Percentiles rank a stretch among this genome's conserved stretches.
Evolutionary conservation across 1,140 invertebrate genomes (phyloP).

Genomic region (Drosophila equinoxialis): DNA sequence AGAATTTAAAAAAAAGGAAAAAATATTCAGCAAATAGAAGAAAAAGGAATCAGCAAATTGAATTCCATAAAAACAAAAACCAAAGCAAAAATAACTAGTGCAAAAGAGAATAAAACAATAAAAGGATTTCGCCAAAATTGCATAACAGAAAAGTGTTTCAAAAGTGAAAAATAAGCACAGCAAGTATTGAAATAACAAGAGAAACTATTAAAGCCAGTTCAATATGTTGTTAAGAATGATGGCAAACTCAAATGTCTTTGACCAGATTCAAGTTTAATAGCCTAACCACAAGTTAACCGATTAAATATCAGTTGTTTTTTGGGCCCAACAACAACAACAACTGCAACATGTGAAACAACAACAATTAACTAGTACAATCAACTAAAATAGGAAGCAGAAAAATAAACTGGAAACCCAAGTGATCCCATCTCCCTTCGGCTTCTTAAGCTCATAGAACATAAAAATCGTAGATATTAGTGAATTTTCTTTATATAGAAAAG

Average conservation of each 20-base stretch:
- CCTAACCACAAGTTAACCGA: constrained; percentile 61
- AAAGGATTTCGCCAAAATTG: constrained; percentile 5
- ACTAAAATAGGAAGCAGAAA: neutral
- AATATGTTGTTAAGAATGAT: constrained; percentile 38
- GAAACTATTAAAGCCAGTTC: no score
- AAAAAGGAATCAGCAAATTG: constrained; percentile 28
- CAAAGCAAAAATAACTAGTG: constrained; percentile 18
- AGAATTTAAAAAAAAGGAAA: constrained; percentile 34
- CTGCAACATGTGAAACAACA: constrained; percentile 25
- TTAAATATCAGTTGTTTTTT: constrained; percentile 12
- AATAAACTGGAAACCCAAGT: no score
- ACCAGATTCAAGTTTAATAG: constrained; percentile 50
- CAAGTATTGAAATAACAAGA: constrained; percentile 37
- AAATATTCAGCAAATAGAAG: neutral
- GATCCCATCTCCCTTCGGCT: no score
- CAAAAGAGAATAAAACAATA: neutral
- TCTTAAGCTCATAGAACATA: no score
- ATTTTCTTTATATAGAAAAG: no score
- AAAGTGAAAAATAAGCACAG: constrained; percentile 39
- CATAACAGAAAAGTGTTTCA: constrained; percentile 1
- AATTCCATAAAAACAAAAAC: constrained; percentile 26
- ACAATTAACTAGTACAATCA: no score
- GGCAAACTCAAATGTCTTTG: constrained; percentile 56
- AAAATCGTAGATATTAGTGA: no score
- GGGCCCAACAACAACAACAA: neutral